Conservation (phyloP, 2,888 invertebrate genomes). For the Trissonchulus latispiculum region DNA sequence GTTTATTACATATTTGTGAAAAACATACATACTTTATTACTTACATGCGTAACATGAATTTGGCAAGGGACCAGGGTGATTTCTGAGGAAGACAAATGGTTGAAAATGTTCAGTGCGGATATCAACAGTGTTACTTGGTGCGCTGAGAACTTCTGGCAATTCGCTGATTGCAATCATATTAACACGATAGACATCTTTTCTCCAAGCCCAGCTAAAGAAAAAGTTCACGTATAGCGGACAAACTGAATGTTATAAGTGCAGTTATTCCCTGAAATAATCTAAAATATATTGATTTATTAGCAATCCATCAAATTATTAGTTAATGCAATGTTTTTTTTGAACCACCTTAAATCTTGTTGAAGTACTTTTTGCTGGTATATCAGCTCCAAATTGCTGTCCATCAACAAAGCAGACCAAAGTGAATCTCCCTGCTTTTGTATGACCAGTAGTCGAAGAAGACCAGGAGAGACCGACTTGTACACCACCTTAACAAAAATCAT, state of each 20-base stretch:
- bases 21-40: no score
- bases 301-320: no score
- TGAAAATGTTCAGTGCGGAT: background rate
- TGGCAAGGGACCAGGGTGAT: background rate
- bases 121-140: conserved; percentile 17
- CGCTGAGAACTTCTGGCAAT: conserved; percentile 13
- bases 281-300: no score
- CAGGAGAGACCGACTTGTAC: no score
- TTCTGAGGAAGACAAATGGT: conserved; percentile 3
- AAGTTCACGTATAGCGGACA: no score
- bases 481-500: no score
- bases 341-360: conserved; percentile 8
- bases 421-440: background rate
- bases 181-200: background rate
- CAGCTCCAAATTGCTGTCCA: conserved; percentile 13
- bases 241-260: no score
- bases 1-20: no score
- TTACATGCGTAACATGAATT: background rate
- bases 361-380: conserved; percentile 12
- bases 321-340: no score
- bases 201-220: conserved; percentile 8
- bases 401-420: conserved; percentile 1
- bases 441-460: no score
- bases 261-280: no score
- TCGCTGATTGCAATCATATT: conserved; percentile 2